Conservation (phyloP, 2,888 invertebrate species). For the Digitonthophagus gazella region DNA sequence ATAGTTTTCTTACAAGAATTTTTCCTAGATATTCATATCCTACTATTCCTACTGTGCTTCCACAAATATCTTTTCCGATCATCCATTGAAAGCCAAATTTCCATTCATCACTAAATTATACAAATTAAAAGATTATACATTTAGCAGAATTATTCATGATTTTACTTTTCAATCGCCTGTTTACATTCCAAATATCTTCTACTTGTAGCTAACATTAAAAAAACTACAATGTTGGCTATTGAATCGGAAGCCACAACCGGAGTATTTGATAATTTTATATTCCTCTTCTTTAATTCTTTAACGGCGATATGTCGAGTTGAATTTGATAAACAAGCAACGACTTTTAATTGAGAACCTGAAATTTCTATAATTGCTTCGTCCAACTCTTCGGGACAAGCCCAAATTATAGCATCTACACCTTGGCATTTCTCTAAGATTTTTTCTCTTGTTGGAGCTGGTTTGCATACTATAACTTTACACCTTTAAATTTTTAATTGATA, state of each 20-base stretch:
- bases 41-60: conserved; percentile 9
- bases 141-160: background rate
- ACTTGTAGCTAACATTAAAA: conserved; percentile 4
- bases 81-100: conserved; percentile 1
- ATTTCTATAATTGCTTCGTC: background rate
- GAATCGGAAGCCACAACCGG: conserved; percentile 1
- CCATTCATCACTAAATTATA: background rate
- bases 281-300: background rate
- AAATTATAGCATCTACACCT: conserved; percentile 5
- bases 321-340: background rate
- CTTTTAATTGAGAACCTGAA: background rate
- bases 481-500: too few species aligned
- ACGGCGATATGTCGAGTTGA: conserved; percentile 3
- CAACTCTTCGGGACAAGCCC: background rate
- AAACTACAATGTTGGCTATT: background rate
- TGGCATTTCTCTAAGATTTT: background rate
- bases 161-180: conserved; percentile 1
- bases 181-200: background rate
- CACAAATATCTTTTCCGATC: conserved; percentile 2
- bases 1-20: background rate
- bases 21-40: conserved; percentile 1
- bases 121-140: background rate
- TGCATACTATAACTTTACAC: background rate
- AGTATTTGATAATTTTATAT: background rate
- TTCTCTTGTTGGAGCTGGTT: background rate